These are phyloP conservation scores for Oegoconia quadripuncta DNA, from an alignment of 2,888 invertebrate species.

Conservation along the genomic window DNA sequence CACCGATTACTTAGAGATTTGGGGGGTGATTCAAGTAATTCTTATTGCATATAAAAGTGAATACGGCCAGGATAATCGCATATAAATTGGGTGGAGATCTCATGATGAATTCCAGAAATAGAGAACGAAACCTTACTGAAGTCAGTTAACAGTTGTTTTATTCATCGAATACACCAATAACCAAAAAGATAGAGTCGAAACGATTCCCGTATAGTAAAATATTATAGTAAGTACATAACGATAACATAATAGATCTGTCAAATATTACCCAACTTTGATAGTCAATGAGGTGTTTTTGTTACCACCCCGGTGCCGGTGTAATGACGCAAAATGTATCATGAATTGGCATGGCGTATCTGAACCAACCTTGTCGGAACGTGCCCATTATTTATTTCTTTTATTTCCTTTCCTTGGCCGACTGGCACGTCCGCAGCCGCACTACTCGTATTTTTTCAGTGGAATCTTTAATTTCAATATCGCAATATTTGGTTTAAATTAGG, in stretches of 20 bases:
- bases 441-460: slow-evolving; percentile 36
- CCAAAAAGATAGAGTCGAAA: too few relatives aligned
- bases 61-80: too few relatives aligned
- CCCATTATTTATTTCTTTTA: slow-evolving; percentile 21
- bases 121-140: too few relatives aligned
- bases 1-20: too few relatives aligned
- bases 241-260: not conserved
- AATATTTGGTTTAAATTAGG: slow-evolving; percentile 22
- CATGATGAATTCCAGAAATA: too few relatives aligned
- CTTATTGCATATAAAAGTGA: too few relatives aligned
- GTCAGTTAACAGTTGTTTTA: too few relatives aligned
- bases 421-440: slow-evolving; percentile 28
- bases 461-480: slow-evolving; percentile 26
- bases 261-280: slow-evolving; percentile 2
- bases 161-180: too few relatives aligned
- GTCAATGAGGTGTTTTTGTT: slow-evolving; percentile 20
- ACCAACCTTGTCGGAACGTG: slow-evolving; percentile 41
- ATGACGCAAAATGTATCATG: slow-evolving; percentile 1
- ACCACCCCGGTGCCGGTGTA: too few relatives aligned
- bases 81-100: too few relatives aligned
- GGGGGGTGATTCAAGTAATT: too few relatives aligned
- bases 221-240: slow-evolving; percentile 19
- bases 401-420: slow-evolving; percentile 48
- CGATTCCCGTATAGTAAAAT: too few relatives aligned
- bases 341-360: slow-evolving; percentile 11